Evolutionary conservation across 2,113 vertebrate genomes (phyloP).

Genomic region (Okapia johnstoni): DNA sequence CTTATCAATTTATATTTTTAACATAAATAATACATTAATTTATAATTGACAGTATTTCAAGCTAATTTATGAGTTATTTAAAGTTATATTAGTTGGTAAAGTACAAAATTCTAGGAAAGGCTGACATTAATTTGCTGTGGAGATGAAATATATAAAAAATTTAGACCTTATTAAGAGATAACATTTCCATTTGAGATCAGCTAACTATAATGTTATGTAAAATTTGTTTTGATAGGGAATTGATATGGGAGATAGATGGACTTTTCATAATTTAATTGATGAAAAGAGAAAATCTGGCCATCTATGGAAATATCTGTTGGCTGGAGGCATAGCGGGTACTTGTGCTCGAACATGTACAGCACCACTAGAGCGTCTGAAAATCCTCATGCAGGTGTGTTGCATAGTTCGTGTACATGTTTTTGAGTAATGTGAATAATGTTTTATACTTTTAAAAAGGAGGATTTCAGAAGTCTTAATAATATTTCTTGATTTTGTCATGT

Average conservation of each 20-base stretch:
- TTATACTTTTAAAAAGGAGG: not conserved
- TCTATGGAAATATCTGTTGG: conserved; percentile 90
- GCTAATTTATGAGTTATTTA: not conserved
- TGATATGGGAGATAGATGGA: conserved; percentile 89
- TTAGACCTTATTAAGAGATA: not conserved
- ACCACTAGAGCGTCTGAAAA: conserved; percentile 88
- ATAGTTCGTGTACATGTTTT: not conserved
- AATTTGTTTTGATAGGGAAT: conserved; percentile 79
- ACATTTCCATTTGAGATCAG: not conserved
- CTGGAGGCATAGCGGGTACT: conserved; percentile 85
- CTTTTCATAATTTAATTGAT: conserved; percentile 90
- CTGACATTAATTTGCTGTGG: not conserved
- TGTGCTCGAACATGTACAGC: conserved; percentile 88
- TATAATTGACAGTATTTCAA: not conserved
- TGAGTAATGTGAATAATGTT: not conserved
- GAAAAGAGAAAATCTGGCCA: conserved; percentile 88
- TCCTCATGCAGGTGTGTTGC: conserved; percentile 88
- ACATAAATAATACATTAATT: not conserved
- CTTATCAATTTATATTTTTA: not conserved
- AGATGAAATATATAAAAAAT: not conserved
- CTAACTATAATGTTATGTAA: not conserved
- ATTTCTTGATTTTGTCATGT: not conserved
- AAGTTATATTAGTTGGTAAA: not conserved
- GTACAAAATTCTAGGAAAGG: not conserved
- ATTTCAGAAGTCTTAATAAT: not conserved